phyloP scores from a whole-genome alignment of 2,797 vertebrate genomes.

The Sebastiscus tertius region DNA sequence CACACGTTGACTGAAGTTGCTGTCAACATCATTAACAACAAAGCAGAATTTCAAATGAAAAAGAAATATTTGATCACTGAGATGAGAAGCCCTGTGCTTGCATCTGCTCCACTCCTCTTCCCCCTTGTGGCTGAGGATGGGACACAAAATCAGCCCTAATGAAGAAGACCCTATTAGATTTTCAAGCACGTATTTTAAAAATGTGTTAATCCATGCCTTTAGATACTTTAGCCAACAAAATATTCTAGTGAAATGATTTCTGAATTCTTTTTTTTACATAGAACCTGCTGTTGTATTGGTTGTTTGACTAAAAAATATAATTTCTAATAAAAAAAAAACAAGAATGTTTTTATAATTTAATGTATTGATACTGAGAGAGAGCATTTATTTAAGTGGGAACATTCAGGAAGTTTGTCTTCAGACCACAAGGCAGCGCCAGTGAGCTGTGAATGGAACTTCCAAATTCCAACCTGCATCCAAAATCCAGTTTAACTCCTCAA shows the following conservation, averaged over 20 bases:
- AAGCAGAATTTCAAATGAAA: slow-evolving; percentile 74
- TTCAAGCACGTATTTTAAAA: slow-evolving; percentile 6
- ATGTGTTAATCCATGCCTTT: slow-evolving; percentile 14
- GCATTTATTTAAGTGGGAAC: background rate
- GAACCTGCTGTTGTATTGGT: background rate
- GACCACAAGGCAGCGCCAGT: slow-evolving; percentile 68
- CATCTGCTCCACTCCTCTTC: slow-evolving; percentile 59
- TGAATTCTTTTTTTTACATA: background rate
- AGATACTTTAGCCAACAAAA: background rate
- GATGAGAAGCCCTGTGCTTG: slow-evolving; percentile 62
- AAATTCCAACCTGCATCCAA: slow-evolving; percentile 15
- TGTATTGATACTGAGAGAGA: background rate
- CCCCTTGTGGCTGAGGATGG: slow-evolving; percentile 68
- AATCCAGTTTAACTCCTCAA: slow-evolving; percentile 42
- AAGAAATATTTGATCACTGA: slow-evolving; percentile 68
- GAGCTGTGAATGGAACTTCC: slow-evolving; percentile 57
- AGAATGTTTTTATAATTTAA: background rate
- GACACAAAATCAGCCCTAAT: slow-evolving; percentile 44
- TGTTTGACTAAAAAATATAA: background rate
- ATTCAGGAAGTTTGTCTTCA: background rate
- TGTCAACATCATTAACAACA: slow-evolving; percentile 74
- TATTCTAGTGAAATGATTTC: background rate
- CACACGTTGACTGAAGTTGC: slow-evolving; percentile 59
- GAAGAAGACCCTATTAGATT: slow-evolving; percentile 29
- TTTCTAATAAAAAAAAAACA: background rate